These are phyloP conservation scores for Incurvaria masculella DNA, from an alignment of 2,888 invertebrate species.

Conservation along the genomic window DNA sequence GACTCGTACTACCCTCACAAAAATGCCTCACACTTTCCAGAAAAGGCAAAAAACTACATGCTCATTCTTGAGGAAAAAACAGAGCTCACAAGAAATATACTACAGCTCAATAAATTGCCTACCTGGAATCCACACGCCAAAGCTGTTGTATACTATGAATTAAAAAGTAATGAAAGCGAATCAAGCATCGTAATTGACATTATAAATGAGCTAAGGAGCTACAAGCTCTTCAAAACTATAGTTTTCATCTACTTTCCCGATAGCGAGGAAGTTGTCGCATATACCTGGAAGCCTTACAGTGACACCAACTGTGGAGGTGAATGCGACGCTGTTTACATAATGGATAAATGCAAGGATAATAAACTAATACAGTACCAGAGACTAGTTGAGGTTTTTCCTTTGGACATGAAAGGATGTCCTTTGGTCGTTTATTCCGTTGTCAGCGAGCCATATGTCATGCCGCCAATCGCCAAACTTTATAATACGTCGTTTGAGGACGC, in stretches of 20 bases:
- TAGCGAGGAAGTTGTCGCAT: constrained; percentile 34
- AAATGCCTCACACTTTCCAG: constrained; percentile 52
- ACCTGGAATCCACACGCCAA: constrained; percentile 53
- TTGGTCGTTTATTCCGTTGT: constrained; percentile 40
- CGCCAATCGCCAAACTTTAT: constrained; percentile 29
- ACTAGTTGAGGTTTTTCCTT: constrained; percentile 37
- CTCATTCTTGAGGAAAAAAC: constrained; percentile 48
- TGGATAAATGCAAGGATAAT: constrained; percentile 38
- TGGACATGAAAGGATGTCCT: constrained; percentile 42
- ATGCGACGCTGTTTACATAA: constrained; percentile 37
- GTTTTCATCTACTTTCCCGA: constrained; percentile 35
- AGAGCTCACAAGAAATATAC: constrained; percentile 42
- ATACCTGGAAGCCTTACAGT: constrained; percentile 45
- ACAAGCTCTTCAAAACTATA: constrained; percentile 40
- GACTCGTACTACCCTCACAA: constrained; percentile 46
- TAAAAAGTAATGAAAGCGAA: constrained; percentile 25
- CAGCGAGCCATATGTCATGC: constrained; percentile 49
- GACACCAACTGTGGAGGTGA: constrained; percentile 39
- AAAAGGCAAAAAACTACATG: constrained; percentile 55
- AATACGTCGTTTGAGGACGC: constrained; percentile 30
- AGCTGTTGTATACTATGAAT: constrained; percentile 41
- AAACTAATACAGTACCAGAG: constrained; percentile 26
- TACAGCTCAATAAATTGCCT: constrained; percentile 44
- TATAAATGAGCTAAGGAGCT: constrained; percentile 37
- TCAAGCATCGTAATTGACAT: constrained; percentile 31